A percentile compares a stretch with the other conserved stretches of the same genome.
Conservation (phyloP, 2,888 invertebrate species). For the Spisula solida region DNA sequence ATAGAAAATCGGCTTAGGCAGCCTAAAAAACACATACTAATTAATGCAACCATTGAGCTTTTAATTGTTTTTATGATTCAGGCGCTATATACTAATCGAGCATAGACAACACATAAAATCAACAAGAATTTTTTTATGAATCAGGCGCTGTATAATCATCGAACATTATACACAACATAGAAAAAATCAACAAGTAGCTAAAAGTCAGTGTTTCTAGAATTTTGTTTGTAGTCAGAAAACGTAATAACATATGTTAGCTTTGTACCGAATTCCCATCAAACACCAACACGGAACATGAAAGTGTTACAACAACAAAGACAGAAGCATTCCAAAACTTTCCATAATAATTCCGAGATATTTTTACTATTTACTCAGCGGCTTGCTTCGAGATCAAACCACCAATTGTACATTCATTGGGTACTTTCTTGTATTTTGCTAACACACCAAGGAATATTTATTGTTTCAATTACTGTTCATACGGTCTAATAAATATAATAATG, state of each 20-base stretch:
- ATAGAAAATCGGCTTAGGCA: no score
- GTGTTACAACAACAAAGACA: conserved; percentile 8
- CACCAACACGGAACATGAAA: not conserved
- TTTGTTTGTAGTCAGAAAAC: not conserved
- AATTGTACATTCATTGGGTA: not conserved
- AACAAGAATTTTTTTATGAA: not conserved
- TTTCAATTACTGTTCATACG: not conserved
- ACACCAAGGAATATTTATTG: not conserved
- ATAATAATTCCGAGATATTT: not conserved
- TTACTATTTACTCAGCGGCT: not conserved
- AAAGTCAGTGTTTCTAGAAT: not conserved
- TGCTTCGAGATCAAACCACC: not conserved
- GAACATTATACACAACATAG: not conserved
- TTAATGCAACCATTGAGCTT: no score
- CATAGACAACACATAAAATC: not conserved
- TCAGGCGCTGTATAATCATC: not conserved
- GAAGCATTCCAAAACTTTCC: conserved; percentile 1
- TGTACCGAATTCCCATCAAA: not conserved
- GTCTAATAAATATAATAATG: not conserved
- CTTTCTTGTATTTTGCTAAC: not conserved
- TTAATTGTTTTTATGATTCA: no score
- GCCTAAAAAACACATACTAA: no score
- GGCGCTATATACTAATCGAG: no score
- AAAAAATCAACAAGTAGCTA: not conserved
- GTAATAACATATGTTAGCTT: conserved; percentile 17